These are phyloP conservation scores for Momotus momota DNA, from an alignment of 2,797 vertebrate species.

Conservation along the genomic window DNA sequence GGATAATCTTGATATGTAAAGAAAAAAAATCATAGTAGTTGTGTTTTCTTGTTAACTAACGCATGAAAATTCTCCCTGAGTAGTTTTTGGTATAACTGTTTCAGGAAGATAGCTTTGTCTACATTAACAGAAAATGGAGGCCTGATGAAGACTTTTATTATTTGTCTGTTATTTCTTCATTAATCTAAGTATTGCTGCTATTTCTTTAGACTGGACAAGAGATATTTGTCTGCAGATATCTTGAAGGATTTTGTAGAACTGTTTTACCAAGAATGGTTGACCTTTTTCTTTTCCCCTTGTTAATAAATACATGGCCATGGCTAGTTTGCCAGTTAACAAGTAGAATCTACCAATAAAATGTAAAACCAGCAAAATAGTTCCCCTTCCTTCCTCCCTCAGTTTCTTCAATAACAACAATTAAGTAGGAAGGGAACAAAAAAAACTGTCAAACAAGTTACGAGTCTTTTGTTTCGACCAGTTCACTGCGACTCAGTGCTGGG, in stretches of 20 bases:
- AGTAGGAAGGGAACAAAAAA: not conserved
- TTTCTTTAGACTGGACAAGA: not conserved
- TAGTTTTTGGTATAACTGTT: not conserved
- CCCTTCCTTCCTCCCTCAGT: not conserved
- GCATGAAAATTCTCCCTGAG: not conserved
- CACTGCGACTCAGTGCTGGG: not conserved
- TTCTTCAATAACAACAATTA: not conserved
- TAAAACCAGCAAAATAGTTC: not conserved
- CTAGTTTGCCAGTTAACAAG: not conserved
- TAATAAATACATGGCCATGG: not conserved
- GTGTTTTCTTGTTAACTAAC: accelerated
- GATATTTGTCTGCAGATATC: not conserved
- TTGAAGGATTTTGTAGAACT: not conserved
- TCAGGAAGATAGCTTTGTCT: not conserved
- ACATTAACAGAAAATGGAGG: not conserved
- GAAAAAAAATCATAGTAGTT: not conserved
- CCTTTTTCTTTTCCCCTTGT: not conserved
- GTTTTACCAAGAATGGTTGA: not conserved
- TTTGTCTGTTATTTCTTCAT: not conserved
- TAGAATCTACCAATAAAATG: not conserved
- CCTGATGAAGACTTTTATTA: not conserved
- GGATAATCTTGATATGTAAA: not conserved
- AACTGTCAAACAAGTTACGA: not conserved
- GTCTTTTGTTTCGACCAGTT: not conserved
- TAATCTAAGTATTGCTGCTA: not conserved